phyloP scores from a whole-genome alignment of 2,113 vertebrate species.

The Cynoglossus semilaevis region DNA sequence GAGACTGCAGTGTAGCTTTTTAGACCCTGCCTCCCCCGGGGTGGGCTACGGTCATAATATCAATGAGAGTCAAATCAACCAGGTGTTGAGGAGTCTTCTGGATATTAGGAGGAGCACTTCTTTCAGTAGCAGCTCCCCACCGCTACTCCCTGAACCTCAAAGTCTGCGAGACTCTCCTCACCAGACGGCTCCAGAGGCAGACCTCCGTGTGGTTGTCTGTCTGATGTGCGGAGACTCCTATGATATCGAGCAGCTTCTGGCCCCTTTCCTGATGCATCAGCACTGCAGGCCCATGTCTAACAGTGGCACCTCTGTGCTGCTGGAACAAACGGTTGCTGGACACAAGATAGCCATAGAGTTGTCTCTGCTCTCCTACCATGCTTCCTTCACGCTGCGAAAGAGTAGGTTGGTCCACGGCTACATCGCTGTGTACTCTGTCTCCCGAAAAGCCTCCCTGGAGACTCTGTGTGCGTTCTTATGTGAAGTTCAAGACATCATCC shows the following conservation, averaged over 20 bases:
- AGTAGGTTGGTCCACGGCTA: conserved; percentile 93
- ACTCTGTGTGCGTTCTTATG: conserved; percentile 92
- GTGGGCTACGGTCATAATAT: conserved; percentile 89
- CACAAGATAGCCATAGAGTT: conserved; percentile 86
- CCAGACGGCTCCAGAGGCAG: conserved; percentile 79
- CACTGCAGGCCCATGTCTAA: conserved; percentile 82
- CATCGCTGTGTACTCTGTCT: conserved; percentile 88
- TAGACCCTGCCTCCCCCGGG: conserved; percentile 87
- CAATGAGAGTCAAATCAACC: conserved; percentile 92
- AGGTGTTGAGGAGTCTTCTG: conserved; percentile 86
- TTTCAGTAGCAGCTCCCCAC: conserved; percentile 77
- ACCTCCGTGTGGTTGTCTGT: conserved; percentile 90
- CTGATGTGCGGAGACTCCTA: conserved; percentile 93
- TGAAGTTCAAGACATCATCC: conserved; percentile 94
- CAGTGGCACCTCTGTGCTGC: conserved; percentile 81
- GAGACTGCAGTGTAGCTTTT: conserved; percentile 90
- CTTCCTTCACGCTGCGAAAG: conserved; percentile 88
- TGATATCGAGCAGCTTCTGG: conserved; percentile 84
- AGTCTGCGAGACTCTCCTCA: conserved; percentile 81
- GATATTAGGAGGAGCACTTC: conserved; percentile 85
- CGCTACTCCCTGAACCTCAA: conserved; percentile 75
- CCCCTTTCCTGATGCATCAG: conserved; percentile 85
- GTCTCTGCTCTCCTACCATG: conserved; percentile 89
- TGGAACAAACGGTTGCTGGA: conserved; percentile 82
- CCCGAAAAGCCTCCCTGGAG: conserved; percentile 88